phyloP scores from a whole-genome alignment of 2,888 invertebrate genomes.

The Acanthosepion lycidas region DNA sequence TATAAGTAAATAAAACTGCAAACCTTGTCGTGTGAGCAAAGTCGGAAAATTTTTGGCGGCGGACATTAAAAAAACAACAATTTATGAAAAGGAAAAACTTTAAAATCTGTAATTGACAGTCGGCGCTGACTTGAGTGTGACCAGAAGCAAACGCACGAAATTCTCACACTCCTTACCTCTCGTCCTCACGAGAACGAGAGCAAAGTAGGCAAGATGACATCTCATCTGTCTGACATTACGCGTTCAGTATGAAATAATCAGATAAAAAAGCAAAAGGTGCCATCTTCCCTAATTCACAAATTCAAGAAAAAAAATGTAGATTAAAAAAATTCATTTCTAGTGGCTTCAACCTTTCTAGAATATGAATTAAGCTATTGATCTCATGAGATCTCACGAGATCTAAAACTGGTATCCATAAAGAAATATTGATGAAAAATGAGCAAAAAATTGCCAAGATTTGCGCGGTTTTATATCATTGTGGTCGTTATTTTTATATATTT shows the following conservation, averaged over 20 bases:
- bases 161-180: neutral
- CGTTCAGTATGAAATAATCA: constrained; percentile 33
- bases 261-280: neutral
- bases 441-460: neutral
- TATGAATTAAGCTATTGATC: constrained; percentile 33
- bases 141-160: neutral
- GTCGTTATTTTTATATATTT: neutral
- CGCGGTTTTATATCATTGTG: neutral
- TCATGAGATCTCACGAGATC: constrained; percentile 8
- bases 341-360: constrained; percentile 33
- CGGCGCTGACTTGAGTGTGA: constrained; percentile 12
- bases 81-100: neutral
- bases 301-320: neutral
- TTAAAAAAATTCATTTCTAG: neutral
- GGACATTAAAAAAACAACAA: neutral
- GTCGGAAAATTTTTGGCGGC: neutral
- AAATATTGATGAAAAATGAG: neutral
- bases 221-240: constrained; percentile 33
- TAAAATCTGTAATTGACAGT: constrained; percentile 21
- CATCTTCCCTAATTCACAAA: constrained; percentile 33
- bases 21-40: constrained; percentile 18
- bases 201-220: constrained; percentile 12
- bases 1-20: constrained; percentile 14
- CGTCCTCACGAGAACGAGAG: constrained; percentile 3
- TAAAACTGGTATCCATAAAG: neutral